These are phyloP conservation scores for Antheraea yamamai DNA, from an alignment of 2,888 invertebrate species.

Conservation along the genomic window DNA sequence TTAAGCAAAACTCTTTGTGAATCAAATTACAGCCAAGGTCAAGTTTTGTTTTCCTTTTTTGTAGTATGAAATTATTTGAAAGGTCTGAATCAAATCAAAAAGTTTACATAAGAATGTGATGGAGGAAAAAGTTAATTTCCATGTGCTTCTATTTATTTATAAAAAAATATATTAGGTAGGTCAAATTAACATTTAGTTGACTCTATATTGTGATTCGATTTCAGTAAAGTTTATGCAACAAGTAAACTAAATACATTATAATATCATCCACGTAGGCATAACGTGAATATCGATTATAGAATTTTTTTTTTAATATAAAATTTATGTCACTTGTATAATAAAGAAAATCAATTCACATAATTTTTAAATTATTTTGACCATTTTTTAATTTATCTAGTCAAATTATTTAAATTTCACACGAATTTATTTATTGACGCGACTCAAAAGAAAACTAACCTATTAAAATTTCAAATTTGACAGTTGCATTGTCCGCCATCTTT, in stretches of 20 bases:
- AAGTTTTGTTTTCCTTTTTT: too few species aligned
- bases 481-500: background rate
- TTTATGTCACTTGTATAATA: background rate
- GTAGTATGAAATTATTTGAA: background rate
- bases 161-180: too few species aligned
- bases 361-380: background rate
- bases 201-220: too few species aligned
- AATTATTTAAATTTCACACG: slow-evolving; percentile 19
- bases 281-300: too few species aligned
- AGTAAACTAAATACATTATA: too few species aligned
- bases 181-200: too few species aligned
- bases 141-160: background rate
- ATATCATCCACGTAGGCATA: too few species aligned
- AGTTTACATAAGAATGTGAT: background rate
- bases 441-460: background rate
- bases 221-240: too few species aligned
- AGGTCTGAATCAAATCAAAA: background rate
- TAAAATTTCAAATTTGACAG: background rate
- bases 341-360: slow-evolving; percentile 6
- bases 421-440: slow-evolving; percentile 6
- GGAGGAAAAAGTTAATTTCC: background rate
- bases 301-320: too few species aligned
- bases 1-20: background rate
- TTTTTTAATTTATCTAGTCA: slow-evolving; percentile 40
- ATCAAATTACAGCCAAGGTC: too few species aligned